A percentile compares a stretch with the other conserved stretches of the same genome.
Evolutionary conservation across 2,797 vertebrate species (phyloP).

Genomic region (Mallotus villosus): DNA sequence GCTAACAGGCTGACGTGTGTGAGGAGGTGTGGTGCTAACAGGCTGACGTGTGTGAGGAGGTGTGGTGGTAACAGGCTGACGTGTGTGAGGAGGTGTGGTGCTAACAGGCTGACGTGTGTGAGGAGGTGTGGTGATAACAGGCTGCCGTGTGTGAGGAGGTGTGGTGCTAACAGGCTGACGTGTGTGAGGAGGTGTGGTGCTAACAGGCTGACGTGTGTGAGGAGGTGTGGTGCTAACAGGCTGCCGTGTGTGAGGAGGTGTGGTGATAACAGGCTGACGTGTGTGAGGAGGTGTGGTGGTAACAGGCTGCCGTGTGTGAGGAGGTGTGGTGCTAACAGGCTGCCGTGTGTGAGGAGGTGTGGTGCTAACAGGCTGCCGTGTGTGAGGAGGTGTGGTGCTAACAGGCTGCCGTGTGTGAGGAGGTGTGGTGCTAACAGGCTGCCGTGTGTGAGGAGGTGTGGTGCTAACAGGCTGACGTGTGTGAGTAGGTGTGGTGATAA

Average conservation of each 20-base stretch:
- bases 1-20: conserved; percentile 2
- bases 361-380: no score
- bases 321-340: not conserved
- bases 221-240: no score
- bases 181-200: not conserved
- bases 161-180: no score
- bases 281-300: no score
- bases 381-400: not conserved
- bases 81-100: no score
- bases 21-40: not conserved
- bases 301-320: conserved; percentile 1
- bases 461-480: not conserved
- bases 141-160: no score
- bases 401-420: no score
- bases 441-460: not conserved
- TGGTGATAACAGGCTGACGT: not conserved
- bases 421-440: no score
- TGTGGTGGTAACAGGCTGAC: not conserved
- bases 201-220: no score
- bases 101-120: conserved; percentile 2
- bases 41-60: not conserved
- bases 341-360: no score
- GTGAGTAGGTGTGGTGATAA: no score
- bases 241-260: not conserved
- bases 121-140: not conserved